Base-by-base conservation (phyloP, 2,888 invertebrate genomes). In the Polyommatus iphigenia region DNA sequence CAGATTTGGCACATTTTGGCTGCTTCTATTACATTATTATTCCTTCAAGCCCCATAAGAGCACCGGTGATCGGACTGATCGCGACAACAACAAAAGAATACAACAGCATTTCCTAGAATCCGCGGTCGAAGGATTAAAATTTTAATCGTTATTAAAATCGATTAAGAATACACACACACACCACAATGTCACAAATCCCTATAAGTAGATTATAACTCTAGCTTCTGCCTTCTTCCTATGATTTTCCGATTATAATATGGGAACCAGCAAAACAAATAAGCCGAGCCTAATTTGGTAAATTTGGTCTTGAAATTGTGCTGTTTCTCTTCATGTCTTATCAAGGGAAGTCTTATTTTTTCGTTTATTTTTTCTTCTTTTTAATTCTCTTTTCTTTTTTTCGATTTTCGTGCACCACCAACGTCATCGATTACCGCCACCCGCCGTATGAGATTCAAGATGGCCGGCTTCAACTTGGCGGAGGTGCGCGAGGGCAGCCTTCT, bases 381-480 rank as follows among this genome's bases (percentile, higher is more conserved):
- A 18, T 18, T 54, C 15, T 10, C 10, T 41, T 3, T 46, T 46
- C 3, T 13, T 46, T 46, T 46, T 46, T 46, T 46, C 3, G 46
- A 46, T 13, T 46, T 46, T 46, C 46, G 10, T 41, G 41, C 46
- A 13, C 3, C 46, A 46, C 18, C 59, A 59, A 10, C 59, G 10
- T 20, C 20, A 20, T 20, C 59, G 7, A 32, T n/a, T 8, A 36
- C 8, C 8, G 71, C 71, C 41, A 36, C 18, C 3, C 13, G 20
- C 75, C 54, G 15, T 18, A 75, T 24, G 36, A 75, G 75, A 13
- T 75, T 36, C 15, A 75, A 50, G 2, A 75, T 75, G 24, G n/a
- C 13, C 13, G 54, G 75, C 75, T 75, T 46, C 29, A 75, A 13
- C 24, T 24, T 46, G 15, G 20, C 13, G 13, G 75, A 50, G 24